Percentiles rank a stretch among this genome's conserved stretches.
These are phyloP conservation scores for Acanthornis magna DNA, from an alignment of 2,797 vertebrate genomes.

Conservation along the genomic window DNA sequence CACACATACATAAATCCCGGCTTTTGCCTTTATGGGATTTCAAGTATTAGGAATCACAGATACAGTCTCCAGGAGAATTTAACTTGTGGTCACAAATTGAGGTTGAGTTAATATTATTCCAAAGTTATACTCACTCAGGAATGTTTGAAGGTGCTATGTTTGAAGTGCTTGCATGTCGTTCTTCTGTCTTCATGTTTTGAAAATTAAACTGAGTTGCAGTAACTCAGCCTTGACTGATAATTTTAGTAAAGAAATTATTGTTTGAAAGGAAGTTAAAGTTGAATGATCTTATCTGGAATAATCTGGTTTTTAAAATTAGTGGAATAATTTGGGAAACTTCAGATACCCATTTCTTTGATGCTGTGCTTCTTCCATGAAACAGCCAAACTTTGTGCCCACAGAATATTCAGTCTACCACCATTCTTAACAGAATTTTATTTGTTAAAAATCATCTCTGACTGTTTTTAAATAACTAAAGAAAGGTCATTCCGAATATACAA, in stretches of 20 bases:
- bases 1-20: not conserved
- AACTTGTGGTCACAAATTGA: not conserved
- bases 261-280: not conserved
- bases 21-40: not conserved
- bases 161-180: not conserved
- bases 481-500: not conserved
- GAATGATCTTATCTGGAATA: not conserved
- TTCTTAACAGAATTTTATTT: not conserved
- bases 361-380: not conserved
- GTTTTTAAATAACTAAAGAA: not conserved
- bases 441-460: not conserved
- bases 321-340: not conserved
- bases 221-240: not conserved
- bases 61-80: not conserved
- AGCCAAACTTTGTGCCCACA: not conserved
- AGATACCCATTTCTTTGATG: not conserved
- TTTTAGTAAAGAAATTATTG: not conserved
- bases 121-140: not conserved
- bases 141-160: not conserved
- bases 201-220: not conserved
- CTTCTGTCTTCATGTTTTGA: not conserved
- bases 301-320: not conserved
- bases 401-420: not conserved
- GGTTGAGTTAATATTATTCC: not conserved
- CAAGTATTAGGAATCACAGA: not conserved